Percentiles rank a stretch among this genome's conserved stretches.
Conservation (phyloP, 37 sponge, comb jelly and placozoan genomes). For the Dysidea cf. avara region DNA sequence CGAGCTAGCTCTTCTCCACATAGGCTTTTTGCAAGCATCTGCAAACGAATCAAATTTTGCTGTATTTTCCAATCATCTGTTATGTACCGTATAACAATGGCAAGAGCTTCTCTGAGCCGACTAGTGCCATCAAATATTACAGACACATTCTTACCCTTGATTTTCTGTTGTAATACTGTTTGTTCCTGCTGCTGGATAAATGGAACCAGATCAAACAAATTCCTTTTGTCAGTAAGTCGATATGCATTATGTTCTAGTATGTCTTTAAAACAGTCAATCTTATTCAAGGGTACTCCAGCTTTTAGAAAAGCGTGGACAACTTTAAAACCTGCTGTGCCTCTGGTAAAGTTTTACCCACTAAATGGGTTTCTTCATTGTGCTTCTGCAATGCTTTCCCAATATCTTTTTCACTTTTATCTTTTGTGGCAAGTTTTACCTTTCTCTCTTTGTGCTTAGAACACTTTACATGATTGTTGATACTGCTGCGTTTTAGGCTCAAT, state of each 20-base stretch:
- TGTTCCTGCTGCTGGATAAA: slow-evolving; percentile 29
- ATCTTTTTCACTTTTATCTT: no score
- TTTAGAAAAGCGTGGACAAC: slow-evolving; percentile 32
- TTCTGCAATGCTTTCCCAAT: slow-evolving; percentile 19
- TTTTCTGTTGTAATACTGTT: neutral
- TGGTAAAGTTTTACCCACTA: slow-evolving; percentile 36
- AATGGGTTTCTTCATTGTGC: slow-evolving; percentile 27
- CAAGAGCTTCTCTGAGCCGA: slow-evolving; percentile 36
- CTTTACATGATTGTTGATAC: no score
- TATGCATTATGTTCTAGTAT: slow-evolving; percentile 42
- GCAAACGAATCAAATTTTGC: no score
- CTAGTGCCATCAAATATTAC: slow-evolving; percentile 36
- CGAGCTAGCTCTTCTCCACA: no score
- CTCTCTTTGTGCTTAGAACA: no score
- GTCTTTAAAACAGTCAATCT: slow-evolving; percentile 24
- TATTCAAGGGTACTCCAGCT: slow-evolving; percentile 39
- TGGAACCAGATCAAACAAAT: slow-evolving; percentile 24
- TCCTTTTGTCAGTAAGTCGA: slow-evolving; percentile 5
- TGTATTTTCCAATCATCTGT: no score
- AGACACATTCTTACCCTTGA: slow-evolving; percentile 3
- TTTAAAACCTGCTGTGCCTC: slow-evolving; percentile 40
- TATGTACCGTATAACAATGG: slow-evolving; percentile 12
- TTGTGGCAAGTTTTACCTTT: no score
- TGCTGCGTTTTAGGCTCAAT: no score
- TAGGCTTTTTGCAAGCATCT: no score